Evolutionary conservation across 2,113 vertebrate species (phyloP), one percentile per base, ranked within the genome.

Genomic region (Pavo muticus): DNA sequence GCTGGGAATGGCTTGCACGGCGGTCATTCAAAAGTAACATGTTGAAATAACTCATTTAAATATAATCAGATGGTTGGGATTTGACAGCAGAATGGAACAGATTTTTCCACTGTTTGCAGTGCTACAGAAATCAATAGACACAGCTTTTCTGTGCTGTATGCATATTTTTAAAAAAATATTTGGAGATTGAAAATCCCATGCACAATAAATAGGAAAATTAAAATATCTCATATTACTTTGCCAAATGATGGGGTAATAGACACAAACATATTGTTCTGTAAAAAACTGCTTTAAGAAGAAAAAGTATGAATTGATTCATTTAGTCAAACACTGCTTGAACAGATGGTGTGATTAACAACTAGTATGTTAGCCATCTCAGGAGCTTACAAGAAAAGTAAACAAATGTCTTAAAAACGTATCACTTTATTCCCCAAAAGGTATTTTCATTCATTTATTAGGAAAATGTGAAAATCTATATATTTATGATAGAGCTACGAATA

Each of bases 281-380:
- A 96, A 97, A 98, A 97, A 94, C 92, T 95, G 96, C 96, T 96
- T 97, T 97, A 97, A 97, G 96, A 97, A 96, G 95, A 97, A 95
- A 91, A 98, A 97, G 97, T 96, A 98, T 97, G 97, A 98, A 97
- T 97, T 93, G 94, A 98, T 98, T 97, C 96, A 96, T 97, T 97
- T 97, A 96, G 95, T 96, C 89, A 97, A 98, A 95, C 95, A 93
- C 93, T 94, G 95, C 94, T 97, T 42, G 96, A 98, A 96, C 98
- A 98, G 98, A 98, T 98, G 98, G 98, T 96, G 96, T 96, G 97
- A 98, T 98, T 98, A 98, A 97, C 98, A 98, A 98, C 98, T 97
- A 98, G 95, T 93, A 95, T 97, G 98, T 97, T 98, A 98, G 98
- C 97, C 98, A 97, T 98, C 98, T 97, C 97, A 97, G 97, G 98